These are phyloP conservation scores for Leptodactylus fallax DNA, from an alignment of 2,797 vertebrate species.

Conservation along the genomic window DNA sequence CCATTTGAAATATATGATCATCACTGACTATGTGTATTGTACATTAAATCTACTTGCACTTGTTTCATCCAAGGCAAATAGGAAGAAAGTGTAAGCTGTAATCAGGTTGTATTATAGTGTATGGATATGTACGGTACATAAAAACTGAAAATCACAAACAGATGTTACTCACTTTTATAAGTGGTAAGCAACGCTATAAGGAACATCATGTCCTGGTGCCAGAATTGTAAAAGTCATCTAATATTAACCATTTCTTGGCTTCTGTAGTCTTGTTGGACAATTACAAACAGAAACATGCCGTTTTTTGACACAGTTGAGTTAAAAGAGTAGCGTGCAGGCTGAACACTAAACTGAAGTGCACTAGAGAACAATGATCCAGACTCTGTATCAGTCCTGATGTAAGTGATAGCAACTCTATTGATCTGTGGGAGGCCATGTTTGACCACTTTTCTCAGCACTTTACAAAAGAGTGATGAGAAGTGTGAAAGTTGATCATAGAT, in stretches of 20 bases:
- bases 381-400: too few relatives aligned
- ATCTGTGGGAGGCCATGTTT: too few relatives aligned
- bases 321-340: not conserved
- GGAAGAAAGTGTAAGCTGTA: not conserved
- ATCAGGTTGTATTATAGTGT: not conserved
- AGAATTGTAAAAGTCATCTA: not conserved
- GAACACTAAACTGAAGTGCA: not conserved
- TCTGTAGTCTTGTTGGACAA: not conserved
- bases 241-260: not conserved
- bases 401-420: too few relatives aligned
- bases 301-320: not conserved
- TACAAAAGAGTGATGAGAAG: too few relatives aligned
- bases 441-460: too few relatives aligned
- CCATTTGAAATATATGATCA: slow-evolving; percentile 22
- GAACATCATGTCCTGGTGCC: not conserved
- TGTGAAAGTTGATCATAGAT: too few relatives aligned
- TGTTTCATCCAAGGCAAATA: not conserved
- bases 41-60: not conserved
- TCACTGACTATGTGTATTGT: not conserved
- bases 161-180: not conserved
- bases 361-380: too few relatives aligned
- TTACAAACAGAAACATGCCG: not conserved
- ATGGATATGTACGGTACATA: not conserved
- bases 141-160: not conserved
- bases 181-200: not conserved